Base-by-base conservation (phyloP, 2,113 vertebrate genomes). In the Gorsachius goisagi region DNA sequence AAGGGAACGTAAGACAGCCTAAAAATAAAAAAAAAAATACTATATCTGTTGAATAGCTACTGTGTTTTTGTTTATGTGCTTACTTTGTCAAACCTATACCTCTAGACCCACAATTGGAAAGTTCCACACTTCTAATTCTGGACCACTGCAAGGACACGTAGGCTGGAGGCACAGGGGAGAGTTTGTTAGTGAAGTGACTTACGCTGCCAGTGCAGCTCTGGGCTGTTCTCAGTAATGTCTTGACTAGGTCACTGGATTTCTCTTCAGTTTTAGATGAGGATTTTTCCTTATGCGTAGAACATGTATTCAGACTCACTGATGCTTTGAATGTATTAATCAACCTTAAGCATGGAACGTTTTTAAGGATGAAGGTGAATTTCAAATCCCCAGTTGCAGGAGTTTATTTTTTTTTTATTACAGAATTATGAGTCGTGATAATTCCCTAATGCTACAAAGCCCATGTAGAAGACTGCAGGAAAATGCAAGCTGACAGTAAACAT, bases 1-100 rank as follows among this genome's bases (percentile, higher is more conserved):
- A 21, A 98, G 37, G 49, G 97, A 97, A 44, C 18, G 91, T 12
- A 97, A 77, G 58, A 92, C 28, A 30, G 94, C 91, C 97, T 98
- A 15, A 79, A 59, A 56, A 73, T 64, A 80, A 35, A 72, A 3
- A 59, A 41, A 27, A 32, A 64, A 9, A 24, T 11, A 39, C 37
- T 10, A 11, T 15, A 22, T 22, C 28, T 55, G 19, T 26, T 87
- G 33, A 60, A 32, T 67, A 66, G n/a, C 39, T 72, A 11, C 9
- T 37, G 11, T 63, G 32, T 13, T 24, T 72, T 55, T 76, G 41
- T 80, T 53, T 24, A 6, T 33, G 8, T 39, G 41, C n/a, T 28
- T 79, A 0, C 39, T 75, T 55, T 83, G 35, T 75, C 45, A 75
- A 79, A 41, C 14, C 39, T 83, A 22, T 5, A 11, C 20, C 28